Evolutionary conservation across 2,113 vertebrate species (phyloP).

Genomic region (Piprites chloris): DNA sequence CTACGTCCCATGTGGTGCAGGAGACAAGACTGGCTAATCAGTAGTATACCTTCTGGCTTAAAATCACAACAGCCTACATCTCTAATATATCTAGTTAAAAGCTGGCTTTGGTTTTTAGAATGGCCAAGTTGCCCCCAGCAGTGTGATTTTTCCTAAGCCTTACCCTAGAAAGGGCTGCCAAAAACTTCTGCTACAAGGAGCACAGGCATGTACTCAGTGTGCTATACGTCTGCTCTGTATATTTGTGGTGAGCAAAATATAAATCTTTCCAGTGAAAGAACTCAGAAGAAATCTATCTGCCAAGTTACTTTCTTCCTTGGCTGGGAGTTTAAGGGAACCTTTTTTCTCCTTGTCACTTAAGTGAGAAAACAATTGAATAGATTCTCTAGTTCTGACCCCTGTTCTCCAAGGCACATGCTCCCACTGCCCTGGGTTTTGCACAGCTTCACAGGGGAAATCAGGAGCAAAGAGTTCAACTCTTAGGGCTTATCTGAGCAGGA

Average conservation of each 20-base stretch:
- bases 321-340: neutral
- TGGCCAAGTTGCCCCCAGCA: neutral
- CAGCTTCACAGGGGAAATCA: neutral
- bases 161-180: neutral
- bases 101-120: neutral
- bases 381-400: conserved; percentile 7
- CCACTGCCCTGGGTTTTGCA: neutral
- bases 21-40: neutral
- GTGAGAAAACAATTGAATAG: conserved; percentile 3
- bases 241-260: conserved; percentile 25
- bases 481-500: conserved; percentile 35
- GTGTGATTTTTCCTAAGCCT: neutral
- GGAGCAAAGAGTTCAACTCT: neutral
- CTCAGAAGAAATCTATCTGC: conserved; percentile 3
- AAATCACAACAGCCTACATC: neutral
- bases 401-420: neutral
- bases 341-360: neutral
- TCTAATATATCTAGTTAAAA: neutral
- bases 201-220: neutral
- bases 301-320: conserved; percentile 46
- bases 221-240: neutral
- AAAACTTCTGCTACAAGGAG: conserved; percentile 21
- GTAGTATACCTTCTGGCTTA: neutral
- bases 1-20: neutral
- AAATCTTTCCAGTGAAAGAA: conserved; percentile 44